Conservation (phyloP, 2,888 invertebrate species). For the Calliopum simillimum region DNA sequence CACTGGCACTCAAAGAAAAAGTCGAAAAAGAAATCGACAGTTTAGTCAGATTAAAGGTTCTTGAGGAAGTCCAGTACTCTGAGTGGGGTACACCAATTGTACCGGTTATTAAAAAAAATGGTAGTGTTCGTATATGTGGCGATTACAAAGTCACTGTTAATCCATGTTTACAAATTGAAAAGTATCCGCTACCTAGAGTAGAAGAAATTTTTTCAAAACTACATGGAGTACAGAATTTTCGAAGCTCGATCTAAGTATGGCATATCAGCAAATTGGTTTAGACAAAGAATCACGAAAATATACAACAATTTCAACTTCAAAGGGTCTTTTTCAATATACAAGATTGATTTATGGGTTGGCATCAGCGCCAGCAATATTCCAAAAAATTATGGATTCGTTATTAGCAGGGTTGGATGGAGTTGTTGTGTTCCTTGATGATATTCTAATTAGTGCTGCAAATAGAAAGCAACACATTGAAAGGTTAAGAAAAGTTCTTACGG, state of each 20-base stretch:
- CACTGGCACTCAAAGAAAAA: too few relatives aligned
- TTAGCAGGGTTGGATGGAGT: conserved; percentile 47
- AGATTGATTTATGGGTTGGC: conserved; percentile 58
- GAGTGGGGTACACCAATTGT: too few relatives aligned
- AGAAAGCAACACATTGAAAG: too few relatives aligned
- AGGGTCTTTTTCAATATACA: conserved; percentile 42
- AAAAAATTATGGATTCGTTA: conserved; percentile 53
- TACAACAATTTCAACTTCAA: conserved; percentile 53
- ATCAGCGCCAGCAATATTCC: too few relatives aligned
- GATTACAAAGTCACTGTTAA: conserved; percentile 50
- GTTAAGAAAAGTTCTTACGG: too few relatives aligned
- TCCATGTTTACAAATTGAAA: conserved; percentile 47
- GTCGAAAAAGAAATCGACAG: too few relatives aligned
- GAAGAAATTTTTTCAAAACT: conserved; percentile 52
- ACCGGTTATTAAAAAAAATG: conserved; percentile 58
- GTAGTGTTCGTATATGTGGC: conserved; percentile 45
- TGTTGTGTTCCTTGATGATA: conserved; percentile 51
- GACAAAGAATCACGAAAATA: too few relatives aligned
- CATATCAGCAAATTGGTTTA: too few relatives aligned
- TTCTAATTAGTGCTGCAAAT: too few relatives aligned
- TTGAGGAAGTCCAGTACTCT: too few relatives aligned
- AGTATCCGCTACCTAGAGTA: conserved; percentile 52
- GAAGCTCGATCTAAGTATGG: conserved; percentile 47
- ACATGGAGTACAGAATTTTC: conserved; percentile 39
- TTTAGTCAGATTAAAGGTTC: too few relatives aligned